phyloP scores from a whole-genome alignment of 2,888 invertebrate genomes.

The Callosobruchus maculatus region DNA sequence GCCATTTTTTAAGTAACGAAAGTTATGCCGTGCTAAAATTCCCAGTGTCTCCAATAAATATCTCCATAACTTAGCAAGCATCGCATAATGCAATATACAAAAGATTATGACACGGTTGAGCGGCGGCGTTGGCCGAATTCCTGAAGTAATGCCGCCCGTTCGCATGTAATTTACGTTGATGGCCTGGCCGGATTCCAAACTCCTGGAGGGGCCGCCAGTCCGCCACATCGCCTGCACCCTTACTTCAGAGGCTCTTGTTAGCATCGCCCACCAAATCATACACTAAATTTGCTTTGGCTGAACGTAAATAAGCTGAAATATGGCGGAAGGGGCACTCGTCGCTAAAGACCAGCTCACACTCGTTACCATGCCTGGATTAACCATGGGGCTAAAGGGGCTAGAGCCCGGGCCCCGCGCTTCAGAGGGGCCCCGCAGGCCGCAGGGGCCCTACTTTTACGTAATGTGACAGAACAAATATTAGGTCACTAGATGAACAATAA shows the following conservation, averaged over 20 bases:
- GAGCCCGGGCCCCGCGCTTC: too few species aligned
- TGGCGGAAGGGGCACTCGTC: not conserved
- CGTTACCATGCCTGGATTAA: too few species aligned
- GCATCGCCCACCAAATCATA: not conserved
- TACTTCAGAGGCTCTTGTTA: not conserved
- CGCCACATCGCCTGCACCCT: not conserved
- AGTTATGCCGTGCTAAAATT: not conserved
- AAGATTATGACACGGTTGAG: not conserved
- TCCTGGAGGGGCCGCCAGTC: not conserved
- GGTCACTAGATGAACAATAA: too few species aligned
- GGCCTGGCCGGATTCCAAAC: not conserved
- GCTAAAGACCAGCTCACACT: not conserved
- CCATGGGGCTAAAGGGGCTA: too few species aligned
- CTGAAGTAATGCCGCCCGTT: not conserved
- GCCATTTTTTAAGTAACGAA: not conserved
- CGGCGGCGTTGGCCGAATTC: not conserved
- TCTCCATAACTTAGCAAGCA: not conserved
- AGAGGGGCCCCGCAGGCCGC: too few species aligned
- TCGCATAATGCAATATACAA: not conserved
- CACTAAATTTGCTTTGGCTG: not conserved
- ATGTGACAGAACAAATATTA: too few species aligned
- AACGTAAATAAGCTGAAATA: not conserved
- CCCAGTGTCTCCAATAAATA: not conserved
- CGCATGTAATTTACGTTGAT: not conserved
- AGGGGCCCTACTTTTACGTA: too few species aligned